These are phyloP conservation scores for Zootoca vivipara DNA, from an alignment of 2,113 vertebrate genomes.

Conservation along the genomic window DNA sequence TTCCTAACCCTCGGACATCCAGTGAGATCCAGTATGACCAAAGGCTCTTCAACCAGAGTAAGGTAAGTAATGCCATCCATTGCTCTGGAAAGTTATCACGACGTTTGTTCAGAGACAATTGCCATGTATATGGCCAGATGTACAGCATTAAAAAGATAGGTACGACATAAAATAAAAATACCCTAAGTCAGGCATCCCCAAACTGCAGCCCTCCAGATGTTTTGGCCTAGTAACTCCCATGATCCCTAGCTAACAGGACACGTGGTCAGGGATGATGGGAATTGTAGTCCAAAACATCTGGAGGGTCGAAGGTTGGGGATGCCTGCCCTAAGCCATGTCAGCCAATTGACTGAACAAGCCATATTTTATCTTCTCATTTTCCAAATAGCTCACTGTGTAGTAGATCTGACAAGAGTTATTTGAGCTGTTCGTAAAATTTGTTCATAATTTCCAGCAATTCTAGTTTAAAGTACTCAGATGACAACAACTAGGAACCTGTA, in stretches of 20 bases:
- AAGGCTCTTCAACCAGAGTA: conserved; percentile 94
- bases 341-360: not conserved
- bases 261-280: too few species aligned
- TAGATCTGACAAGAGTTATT: not conserved
- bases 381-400: not conserved
- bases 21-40: conserved; percentile 95
- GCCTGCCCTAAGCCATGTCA: not conserved
- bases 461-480: too few species aligned
- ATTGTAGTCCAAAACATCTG: too few species aligned
- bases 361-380: not conserved
- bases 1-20: conserved; percentile 89
- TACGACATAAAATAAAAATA: not conserved
- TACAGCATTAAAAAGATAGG: too few species aligned
- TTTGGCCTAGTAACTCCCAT: too few species aligned
- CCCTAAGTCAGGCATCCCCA: too few species aligned
- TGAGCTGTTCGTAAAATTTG: not conserved
- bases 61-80: conserved; percentile 75
- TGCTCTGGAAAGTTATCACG: not conserved
- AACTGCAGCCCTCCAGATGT: too few species aligned
- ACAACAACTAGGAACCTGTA: too few species aligned
- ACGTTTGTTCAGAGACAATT: fast-evolving
- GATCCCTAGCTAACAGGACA: too few species aligned
- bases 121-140: not conserved
- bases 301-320: too few species aligned
- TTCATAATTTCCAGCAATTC: not conserved